A percentile compares a stretch with the other conserved stretches of the same genome.
phyloP scores from a whole-genome alignment of 2,888 invertebrate genomes.

The Nomada lathburiana region DNA sequence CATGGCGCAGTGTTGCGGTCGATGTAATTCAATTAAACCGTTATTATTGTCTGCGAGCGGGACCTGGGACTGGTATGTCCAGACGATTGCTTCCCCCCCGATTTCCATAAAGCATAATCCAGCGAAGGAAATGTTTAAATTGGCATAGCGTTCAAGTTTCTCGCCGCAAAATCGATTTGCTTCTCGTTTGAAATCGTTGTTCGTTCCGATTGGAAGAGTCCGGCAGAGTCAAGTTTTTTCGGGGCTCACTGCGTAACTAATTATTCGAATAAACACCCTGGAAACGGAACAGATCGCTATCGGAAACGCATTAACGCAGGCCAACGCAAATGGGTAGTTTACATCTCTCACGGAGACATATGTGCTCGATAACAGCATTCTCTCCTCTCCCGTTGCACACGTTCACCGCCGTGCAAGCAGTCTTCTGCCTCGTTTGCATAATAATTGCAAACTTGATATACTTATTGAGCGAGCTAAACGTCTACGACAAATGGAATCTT shows the following conservation, averaged over 20 bases:
- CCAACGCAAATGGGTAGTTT: conserved; percentile 55
- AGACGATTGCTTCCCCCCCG: conserved; percentile 32
- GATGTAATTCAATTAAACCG: conserved; percentile 69
- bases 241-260: conserved; percentile 31
- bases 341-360: conserved; percentile 56
- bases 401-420: not conserved
- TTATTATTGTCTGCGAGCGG: conserved; percentile 58
- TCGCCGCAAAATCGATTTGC: not conserved
- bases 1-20: conserved; percentile 49
- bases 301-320: conserved; percentile 60
- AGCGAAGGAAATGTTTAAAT: not conserved
- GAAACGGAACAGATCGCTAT: conserved; percentile 55
- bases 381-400: not conserved
- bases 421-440: conserved; percentile 30
- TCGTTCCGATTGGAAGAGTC: conserved; percentile 6
- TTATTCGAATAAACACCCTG: conserved; percentile 47
- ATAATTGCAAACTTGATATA: conserved; percentile 24
- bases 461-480: not conserved
- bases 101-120: conserved; percentile 10
- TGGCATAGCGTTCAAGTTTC: not conserved
- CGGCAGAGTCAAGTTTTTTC: not conserved
- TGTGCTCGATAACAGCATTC: conserved; percentile 51
- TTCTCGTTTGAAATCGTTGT: not conserved
- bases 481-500: not conserved
- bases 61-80: conserved; percentile 2